Evolutionary conservation across 1,140 invertebrate species (phyloP), one percentile per base, ranked within the genome.

Genomic region (Meteorus sp.): DNA sequence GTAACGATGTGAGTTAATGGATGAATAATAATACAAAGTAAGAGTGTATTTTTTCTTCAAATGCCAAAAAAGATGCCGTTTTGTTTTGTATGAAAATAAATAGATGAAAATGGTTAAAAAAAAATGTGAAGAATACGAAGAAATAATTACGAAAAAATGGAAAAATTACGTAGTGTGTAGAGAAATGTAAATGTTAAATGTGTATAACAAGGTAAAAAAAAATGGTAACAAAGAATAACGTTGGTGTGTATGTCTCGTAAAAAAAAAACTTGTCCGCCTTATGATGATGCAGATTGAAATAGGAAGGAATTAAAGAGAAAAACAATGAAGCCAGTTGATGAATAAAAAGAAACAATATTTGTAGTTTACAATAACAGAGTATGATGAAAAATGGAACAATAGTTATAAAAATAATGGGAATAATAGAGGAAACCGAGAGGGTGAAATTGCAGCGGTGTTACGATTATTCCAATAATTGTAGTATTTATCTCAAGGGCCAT

Each of bases 21-120:
- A 67, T 27, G 61, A 59, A 68, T 62, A 66, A 64, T 41, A 9
- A 31, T 33, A 50, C 15, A 64, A 60, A 53, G 50, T 61, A 66
- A 70, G 70, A 70, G 68, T 72, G 67, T 77, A 76, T 74, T 76
- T 77, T 79, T 77, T 76, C 77, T 80, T 78, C 76, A 71, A 76
- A 78, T 77, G 77, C 77, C 77, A 79, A 80, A 78, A 79, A 73
- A n/a, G 71, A 74, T 72, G 71, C 67, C 72, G 73, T 77, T 76
- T 75, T 77, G 74, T 77, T 73, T 71, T 72, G 43, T 76, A 75
- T 63, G 67, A 74, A 77, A 74, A 74, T n/a, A 70, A 55, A 33
- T 56, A 54, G 25, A 60, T 62, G 65, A 68, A 69, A 73, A 75
- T 67, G 64, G 41, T 44, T 48, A 60, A 70, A 74, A 73, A 76